These are phyloP conservation scores for Peribatodes rhomboidaria DNA, from an alignment of 2,888 invertebrate species.

Conservation along the genomic window DNA sequence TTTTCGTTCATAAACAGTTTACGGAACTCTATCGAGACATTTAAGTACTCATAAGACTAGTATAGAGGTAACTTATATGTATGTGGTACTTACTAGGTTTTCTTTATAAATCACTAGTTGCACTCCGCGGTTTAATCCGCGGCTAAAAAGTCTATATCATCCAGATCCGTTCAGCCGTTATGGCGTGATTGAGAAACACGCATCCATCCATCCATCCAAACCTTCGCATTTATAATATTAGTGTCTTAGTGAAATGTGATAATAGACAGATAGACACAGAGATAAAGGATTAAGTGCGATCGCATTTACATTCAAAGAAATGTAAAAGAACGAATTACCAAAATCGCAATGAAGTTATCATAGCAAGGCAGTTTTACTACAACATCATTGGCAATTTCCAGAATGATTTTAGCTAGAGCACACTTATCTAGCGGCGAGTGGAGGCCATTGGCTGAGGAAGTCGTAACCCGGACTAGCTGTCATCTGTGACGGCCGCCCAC, in stretches of 20 bases:
- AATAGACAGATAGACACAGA: no score
- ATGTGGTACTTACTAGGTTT: no score
- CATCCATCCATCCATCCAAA: no score
- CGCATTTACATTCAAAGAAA: background rate
- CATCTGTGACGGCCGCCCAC: slow-evolving; percentile 83
- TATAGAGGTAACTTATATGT: background rate
- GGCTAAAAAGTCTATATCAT: no score
- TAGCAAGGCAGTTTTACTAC: background rate
- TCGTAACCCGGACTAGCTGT: slow-evolving; percentile 83
- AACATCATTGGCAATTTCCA: slow-evolving; percentile 10
- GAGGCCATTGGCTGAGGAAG: slow-evolving; percentile 85
- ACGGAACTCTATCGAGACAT: no score
- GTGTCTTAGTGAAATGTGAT: no score
- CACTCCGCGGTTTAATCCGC: no score
- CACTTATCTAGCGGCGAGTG: slow-evolving; percentile 44
- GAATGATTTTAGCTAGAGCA: slow-evolving; percentile 30
- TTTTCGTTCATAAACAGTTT: no score
- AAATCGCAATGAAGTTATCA: background rate
- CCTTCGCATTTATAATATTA: background rate
- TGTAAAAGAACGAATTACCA: background rate
- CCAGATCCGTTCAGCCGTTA: no score
- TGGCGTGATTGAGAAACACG: background rate
- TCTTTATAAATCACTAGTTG: no score
- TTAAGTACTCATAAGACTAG: no score
- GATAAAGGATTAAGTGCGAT: no score